Evolutionary conservation across 1,140 invertebrate species (phyloP).

Genomic region (Eueides isabella): DNA sequence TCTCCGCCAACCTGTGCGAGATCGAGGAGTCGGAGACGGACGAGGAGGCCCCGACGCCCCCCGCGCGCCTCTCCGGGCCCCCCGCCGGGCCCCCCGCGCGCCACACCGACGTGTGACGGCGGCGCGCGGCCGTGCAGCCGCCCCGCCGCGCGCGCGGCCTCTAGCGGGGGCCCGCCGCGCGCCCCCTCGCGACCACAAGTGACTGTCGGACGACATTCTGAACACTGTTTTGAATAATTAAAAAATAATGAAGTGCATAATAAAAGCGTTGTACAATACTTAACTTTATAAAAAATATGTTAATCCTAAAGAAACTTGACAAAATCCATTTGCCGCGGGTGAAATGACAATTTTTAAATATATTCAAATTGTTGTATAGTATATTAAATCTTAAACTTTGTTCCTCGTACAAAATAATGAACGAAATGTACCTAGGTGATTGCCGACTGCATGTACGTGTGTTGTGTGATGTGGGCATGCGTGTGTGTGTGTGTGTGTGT

Average conservation of each 20-base stretch:
- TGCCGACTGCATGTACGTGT: not conserved
- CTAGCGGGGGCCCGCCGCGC: not conserved
- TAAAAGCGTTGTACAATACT: constrained; percentile 17
- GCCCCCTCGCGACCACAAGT: not conserved
- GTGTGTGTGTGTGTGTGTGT: not conserved
- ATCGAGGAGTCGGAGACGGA: constrained; percentile 95
- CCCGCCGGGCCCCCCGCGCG: constrained; percentile 56
- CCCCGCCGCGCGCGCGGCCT: constrained; percentile 15
- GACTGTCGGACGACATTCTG: not conserved
- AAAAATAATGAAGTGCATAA: not conserved
- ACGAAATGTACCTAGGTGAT: constrained; percentile 6
- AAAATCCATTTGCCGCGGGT: not conserved
- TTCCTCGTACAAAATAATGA: constrained; percentile 12
- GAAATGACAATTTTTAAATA: not conserved
- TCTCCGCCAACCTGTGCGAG: constrained; percentile 94
- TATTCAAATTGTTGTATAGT: constrained; percentile 1
- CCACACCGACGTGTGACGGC: constrained; percentile 76
- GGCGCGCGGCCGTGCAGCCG: constrained; percentile 52
- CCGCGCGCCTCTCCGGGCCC: constrained; percentile 34
- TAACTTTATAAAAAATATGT: constrained; percentile 1
- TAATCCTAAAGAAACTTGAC: too few species aligned
- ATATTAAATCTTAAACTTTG: constrained; percentile 13
- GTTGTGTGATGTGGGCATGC: not conserved
- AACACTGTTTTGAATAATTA: not conserved
- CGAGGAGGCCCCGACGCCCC: constrained; percentile 39